Evolutionary conservation across 2,113 vertebrate species (phyloP).

Genomic region (Brienomyrus longianalis): DNA sequence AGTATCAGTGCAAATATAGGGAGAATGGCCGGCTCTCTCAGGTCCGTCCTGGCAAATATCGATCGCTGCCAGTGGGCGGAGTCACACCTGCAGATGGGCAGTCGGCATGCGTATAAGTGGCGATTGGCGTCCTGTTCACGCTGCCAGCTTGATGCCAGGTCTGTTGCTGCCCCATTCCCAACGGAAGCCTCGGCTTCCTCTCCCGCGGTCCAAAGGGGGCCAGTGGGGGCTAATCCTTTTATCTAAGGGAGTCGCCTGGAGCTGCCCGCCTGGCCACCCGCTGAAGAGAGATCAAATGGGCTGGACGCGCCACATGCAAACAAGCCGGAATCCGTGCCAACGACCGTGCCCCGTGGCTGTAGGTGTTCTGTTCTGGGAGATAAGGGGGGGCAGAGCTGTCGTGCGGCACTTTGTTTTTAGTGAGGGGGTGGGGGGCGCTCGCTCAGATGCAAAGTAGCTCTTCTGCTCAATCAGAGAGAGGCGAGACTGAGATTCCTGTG

Average conservation of each 20-base stretch:
- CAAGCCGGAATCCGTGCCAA: background rate
- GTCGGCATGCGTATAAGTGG: conserved; percentile 42
- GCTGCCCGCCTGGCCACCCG: background rate
- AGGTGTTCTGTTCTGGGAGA: conserved; percentile 31
- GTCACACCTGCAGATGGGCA: conserved; percentile 39
- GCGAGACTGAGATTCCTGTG: background rate
- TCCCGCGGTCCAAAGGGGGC: background rate
- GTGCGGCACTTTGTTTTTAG: background rate
- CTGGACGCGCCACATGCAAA: background rate
- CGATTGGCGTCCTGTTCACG: conserved; percentile 30
- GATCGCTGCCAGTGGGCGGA: conserved; percentile 17
- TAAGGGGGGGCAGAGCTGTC: background rate
- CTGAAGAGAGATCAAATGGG: conserved; percentile 4
- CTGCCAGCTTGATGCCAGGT: background rate
- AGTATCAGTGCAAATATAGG: conserved; percentile 43
- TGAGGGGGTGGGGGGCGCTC: background rate
- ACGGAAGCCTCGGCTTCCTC: background rate
- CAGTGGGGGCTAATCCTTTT: background rate
- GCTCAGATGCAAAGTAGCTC: background rate
- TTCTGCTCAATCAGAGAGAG: background rate
- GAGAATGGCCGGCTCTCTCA: background rate
- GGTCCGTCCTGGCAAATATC: conserved; percentile 18
- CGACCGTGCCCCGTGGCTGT: conserved; percentile 10
- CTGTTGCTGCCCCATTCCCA: background rate
- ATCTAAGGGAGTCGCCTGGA: background rate